Evolutionary conservation across 1,140 invertebrate species (phyloP).

Genomic region (Leptestheria dahalacensis): DNA sequence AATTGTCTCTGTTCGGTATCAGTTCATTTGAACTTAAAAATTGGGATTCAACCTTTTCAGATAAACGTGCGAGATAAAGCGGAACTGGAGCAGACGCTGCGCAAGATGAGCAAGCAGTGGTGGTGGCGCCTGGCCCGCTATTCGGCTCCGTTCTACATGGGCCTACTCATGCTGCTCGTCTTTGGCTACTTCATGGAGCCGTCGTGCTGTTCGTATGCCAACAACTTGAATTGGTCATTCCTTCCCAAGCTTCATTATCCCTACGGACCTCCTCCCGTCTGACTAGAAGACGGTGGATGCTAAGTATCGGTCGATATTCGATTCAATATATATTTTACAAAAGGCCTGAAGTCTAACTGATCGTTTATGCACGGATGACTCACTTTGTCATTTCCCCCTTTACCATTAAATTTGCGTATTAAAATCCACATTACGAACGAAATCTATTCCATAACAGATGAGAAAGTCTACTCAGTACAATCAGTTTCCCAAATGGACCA

Average conservation of each 20-base stretch:
- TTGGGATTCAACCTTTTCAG: background rate
- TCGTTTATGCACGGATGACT: background rate
- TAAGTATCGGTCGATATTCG: background rate
- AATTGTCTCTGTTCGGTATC: too few relatives aligned
- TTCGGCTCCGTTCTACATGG: constrained; percentile 64
- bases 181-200: constrained; percentile 66
- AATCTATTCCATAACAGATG: too few relatives aligned
- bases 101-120: constrained; percentile 30
- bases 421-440: too few relatives aligned
- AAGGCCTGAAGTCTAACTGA: background rate
- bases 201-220: constrained; percentile 66
- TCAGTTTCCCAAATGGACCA: too few relatives aligned
- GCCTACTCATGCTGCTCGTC: constrained; percentile 60
- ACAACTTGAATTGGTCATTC: constrained; percentile 62
- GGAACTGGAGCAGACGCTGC: background rate
- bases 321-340: background rate
- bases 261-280: constrained; percentile 67
- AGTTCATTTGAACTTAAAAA: too few relatives aligned
- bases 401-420: too few relatives aligned
- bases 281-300: constrained; percentile 24
- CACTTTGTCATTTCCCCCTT: too few relatives aligned
- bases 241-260: constrained; percentile 70
- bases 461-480: too few relatives aligned
- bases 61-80: background rate
- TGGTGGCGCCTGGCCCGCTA: constrained; percentile 57